phyloP scores from a whole-genome alignment of 1,140 invertebrate genomes.

The Acromyrmex echinatior region DNA sequence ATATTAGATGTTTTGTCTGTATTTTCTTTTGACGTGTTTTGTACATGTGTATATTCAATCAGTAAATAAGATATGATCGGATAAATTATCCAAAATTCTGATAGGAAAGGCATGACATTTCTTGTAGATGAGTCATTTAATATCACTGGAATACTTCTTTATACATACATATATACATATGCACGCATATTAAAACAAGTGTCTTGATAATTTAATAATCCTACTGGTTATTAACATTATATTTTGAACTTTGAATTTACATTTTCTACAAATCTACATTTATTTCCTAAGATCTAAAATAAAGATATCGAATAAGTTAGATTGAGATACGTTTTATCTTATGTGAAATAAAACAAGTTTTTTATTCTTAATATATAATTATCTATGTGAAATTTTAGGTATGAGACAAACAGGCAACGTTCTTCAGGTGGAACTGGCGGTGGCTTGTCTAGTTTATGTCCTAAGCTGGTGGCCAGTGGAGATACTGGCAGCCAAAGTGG shows the following conservation, averaged over 20 bases:
- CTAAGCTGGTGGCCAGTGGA: conserved; percentile 84
- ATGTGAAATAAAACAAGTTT: neutral
- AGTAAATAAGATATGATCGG: conserved; percentile 3
- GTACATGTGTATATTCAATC: neutral
- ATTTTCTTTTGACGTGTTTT: neutral
- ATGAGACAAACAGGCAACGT: conserved; percentile 86
- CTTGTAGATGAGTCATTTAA: neutral
- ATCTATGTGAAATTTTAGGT: conserved; percentile 79
- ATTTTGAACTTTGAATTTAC: neutral
- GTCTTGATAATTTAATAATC: conserved; percentile 8
- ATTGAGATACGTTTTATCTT: neutral
- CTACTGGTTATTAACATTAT: conserved; percentile 17
- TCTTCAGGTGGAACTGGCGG: conserved; percentile 82
- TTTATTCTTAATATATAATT: neutral
- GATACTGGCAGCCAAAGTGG: conserved; percentile 80
- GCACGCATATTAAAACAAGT: neutral
- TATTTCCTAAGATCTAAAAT: neutral
- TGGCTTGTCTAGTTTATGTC: conserved; percentile 84
- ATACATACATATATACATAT: neutral
- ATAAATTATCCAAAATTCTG: neutral
- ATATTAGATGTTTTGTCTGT: neutral
- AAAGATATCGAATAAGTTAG: conserved; percentile 4
- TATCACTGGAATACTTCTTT: neutral
- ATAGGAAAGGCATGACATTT: neutral
- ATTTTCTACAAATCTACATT: neutral